Conservation (phyloP, 2,888 invertebrate species). For the Sminthurides aquaticus region DNA sequence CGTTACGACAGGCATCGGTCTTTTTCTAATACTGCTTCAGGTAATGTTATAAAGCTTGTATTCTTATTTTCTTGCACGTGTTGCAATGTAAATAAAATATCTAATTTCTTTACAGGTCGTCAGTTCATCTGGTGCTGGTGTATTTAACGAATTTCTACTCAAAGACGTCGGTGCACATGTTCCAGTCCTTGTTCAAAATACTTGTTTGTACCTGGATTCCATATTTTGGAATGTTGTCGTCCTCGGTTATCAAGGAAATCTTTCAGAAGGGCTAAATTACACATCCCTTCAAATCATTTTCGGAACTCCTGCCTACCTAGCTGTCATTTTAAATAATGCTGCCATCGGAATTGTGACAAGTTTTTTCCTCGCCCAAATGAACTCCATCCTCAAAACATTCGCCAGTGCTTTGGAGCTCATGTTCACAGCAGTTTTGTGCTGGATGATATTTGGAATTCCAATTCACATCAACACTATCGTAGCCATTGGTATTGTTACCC, state of each 20-base stretch:
- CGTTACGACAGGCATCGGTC: slow-evolving; percentile 10
- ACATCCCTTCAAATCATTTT: slow-evolving; percentile 36
- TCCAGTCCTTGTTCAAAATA: slow-evolving; percentile 85
- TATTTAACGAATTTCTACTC: slow-evolving; percentile 88
- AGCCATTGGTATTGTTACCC: slow-evolving; percentile 72
- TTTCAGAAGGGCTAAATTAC: slow-evolving; percentile 56
- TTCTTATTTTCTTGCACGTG: too few species aligned
- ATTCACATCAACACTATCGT: slow-evolving; percentile 72
- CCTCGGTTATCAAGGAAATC: slow-evolving; percentile 60
- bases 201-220: slow-evolving; percentile 91
- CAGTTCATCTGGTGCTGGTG: slow-evolving; percentile 88
- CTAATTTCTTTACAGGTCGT: slow-evolving; percentile 50
- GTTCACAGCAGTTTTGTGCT: slow-evolving; percentile 81
- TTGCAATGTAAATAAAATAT: too few species aligned
- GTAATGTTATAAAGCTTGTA: slow-evolving; percentile 44
- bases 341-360: slow-evolving; percentile 87
- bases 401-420: slow-evolving; percentile 86
- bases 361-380: slow-evolving; percentile 83
- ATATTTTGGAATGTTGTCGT: slow-evolving; percentile 80
- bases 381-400: slow-evolving; percentile 91
- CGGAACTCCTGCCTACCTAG: slow-evolving; percentile 56
- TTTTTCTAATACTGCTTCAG: slow-evolving; percentile 50
- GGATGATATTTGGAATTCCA: slow-evolving; percentile 74
- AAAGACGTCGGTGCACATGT: slow-evolving; percentile 77
- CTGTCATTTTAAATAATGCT: slow-evolving; percentile 81